A percentile compares a stretch with the other conserved stretches of the same genome.
phyloP scores from a whole-genome alignment of 1,140 invertebrate species.

The Macrobrachium rosenbergii region DNA sequence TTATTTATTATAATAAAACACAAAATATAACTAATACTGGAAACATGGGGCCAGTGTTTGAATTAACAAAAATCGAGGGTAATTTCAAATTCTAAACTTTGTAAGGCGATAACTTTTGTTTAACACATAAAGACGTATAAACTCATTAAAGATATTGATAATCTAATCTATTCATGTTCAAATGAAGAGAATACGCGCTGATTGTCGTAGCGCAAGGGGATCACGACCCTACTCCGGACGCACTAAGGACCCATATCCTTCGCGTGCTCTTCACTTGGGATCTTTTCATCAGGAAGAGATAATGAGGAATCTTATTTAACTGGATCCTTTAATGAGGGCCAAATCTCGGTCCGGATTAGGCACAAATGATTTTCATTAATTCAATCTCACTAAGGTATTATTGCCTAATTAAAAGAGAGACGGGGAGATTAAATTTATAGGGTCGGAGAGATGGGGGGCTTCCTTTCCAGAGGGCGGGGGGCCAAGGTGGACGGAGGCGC shows the following conservation, averaged over 20 bases:
- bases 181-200: constrained; percentile 34
- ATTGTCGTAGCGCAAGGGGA: neutral
- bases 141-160: constrained; percentile 32
- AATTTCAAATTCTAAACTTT: no score
- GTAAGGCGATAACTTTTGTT: no score
- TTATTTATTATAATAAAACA: no score
- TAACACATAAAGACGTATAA: neutral
- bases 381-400: constrained; percentile 62
- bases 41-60: no score
- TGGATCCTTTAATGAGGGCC: constrained; percentile 58
- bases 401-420: constrained; percentile 61
- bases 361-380: constrained; percentile 64
- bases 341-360: constrained; percentile 53
- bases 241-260: constrained; percentile 22
- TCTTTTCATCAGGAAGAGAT: constrained; percentile 54
- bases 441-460: neutral
- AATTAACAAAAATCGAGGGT: no score
- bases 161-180: constrained; percentile 25
- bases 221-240: constrained; percentile 7
- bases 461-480: no score
- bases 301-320: constrained; percentile 62
- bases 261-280: constrained; percentile 2
- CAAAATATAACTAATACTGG: no score
- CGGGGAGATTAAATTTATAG: constrained; percentile 50
- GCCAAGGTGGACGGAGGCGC: neutral